These are phyloP conservation scores for Crepidodera aurea DNA, from an alignment of 2,888 invertebrate genomes.

Conservation along the genomic window DNA sequence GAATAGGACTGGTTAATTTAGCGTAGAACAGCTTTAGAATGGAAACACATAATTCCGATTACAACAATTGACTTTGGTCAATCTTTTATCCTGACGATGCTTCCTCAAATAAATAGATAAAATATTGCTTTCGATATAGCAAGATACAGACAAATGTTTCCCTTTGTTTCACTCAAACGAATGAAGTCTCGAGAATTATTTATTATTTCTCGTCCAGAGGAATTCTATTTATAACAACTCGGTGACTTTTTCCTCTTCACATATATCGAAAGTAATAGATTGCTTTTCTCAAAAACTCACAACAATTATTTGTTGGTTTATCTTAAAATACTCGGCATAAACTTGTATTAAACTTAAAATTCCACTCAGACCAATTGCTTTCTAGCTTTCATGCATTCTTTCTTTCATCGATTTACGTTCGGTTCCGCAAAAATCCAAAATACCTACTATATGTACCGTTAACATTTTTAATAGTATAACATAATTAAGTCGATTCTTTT, in stretches of 20 bases:
- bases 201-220: conserved; percentile 32
- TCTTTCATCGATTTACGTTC: too few relatives aligned
- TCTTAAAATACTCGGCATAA: too few relatives aligned
- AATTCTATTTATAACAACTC: conserved; percentile 18
- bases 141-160: conserved; percentile 39
- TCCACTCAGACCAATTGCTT: too few relatives aligned
- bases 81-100: conserved; percentile 42
- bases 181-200: conserved; percentile 37
- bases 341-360: too few relatives aligned
- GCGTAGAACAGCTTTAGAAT: conserved; percentile 48
- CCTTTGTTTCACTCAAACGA: conserved; percentile 41
- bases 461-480: too few relatives aligned
- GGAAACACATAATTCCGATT: conserved; percentile 50
- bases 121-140: conserved; percentile 38
- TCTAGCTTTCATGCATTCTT: too few relatives aligned
- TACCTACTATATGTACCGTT: too few relatives aligned
- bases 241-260: conserved; percentile 12
- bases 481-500: too few relatives aligned
- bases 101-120: conserved; percentile 41
- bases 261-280: conserved; percentile 7
- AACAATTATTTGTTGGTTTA: too few relatives aligned
- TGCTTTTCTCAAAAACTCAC: conserved; percentile 7
- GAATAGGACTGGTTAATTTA: conserved; percentile 51
- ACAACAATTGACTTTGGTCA: conserved; percentile 43
- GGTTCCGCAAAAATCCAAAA: too few relatives aligned